Percentiles rank a stretch among this genome's conserved stretches.
Evolutionary conservation across 2,797 vertebrate genomes (phyloP).

Genomic region (Pelodytes ibericus): DNA sequence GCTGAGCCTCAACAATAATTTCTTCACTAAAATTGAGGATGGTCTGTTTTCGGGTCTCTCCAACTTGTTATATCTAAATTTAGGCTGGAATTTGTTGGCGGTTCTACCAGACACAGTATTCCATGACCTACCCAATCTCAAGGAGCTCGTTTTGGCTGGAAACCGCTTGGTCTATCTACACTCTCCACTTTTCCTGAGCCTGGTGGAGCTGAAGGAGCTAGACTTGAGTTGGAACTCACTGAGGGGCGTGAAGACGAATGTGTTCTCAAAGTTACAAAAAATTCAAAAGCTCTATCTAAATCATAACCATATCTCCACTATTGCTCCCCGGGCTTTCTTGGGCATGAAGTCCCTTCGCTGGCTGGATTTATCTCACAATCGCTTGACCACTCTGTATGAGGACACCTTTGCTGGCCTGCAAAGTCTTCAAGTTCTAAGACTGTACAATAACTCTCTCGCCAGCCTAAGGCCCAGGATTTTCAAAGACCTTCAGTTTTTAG

Average conservation of each 20-base stretch:
- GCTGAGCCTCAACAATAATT: slow-evolving; percentile 90
- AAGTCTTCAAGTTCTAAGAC: slow-evolving; percentile 87
- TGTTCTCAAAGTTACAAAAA: slow-evolving; percentile 86
- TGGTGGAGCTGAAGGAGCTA: slow-evolving; percentile 89
- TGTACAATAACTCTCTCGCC: slow-evolving; percentile 87
- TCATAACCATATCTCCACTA: slow-evolving; percentile 85
- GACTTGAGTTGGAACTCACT: slow-evolving; percentile 88
- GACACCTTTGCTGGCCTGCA: slow-evolving; percentile 88
- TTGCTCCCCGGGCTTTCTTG: slow-evolving; percentile 86
- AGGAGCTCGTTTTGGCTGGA: slow-evolving; percentile 89
- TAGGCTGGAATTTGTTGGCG: slow-evolving; percentile 90
- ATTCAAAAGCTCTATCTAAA: slow-evolving; percentile 93
- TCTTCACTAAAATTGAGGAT: slow-evolving; percentile 86
- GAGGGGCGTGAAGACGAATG: slow-evolving; percentile 86
- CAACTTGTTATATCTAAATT: slow-evolving; percentile 90
- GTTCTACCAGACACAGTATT: slow-evolving; percentile 87
- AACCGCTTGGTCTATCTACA: slow-evolving; percentile 92
- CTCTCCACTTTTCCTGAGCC: slow-evolving; percentile 85
- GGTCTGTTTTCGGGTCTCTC: slow-evolving; percentile 85
- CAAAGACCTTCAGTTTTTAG: slow-evolving; percentile 90
- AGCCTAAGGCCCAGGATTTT: slow-evolving; percentile 84
- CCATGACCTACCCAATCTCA: slow-evolving; percentile 82
- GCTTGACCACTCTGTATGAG: slow-evolving; percentile 79
- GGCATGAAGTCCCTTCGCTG: slow-evolving; percentile 92
- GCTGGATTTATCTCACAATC: slow-evolving; percentile 94